phyloP scores from a whole-genome alignment of 2,113 vertebrate species.

The Antechinus flavipes region DNA sequence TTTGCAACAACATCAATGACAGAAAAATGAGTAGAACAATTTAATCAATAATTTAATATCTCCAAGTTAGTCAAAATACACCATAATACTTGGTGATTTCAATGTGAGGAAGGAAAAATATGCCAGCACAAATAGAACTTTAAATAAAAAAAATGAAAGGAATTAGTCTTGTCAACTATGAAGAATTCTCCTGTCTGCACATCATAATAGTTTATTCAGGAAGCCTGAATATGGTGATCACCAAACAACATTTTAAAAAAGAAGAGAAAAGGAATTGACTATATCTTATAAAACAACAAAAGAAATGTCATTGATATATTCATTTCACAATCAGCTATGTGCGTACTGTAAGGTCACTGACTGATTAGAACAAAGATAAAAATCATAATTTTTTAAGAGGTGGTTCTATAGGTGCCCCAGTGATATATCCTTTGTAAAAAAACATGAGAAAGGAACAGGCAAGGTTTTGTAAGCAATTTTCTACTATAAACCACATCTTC shows the following conservation, averaged over 20 bases:
- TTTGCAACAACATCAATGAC: neutral
- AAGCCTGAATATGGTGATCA: neutral
- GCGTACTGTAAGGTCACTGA: neutral
- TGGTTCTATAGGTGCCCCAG: neutral
- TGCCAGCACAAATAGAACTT: neutral
- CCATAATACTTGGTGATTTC: neutral
- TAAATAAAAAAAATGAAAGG: neutral
- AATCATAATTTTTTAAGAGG: neutral
- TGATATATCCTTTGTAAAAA: neutral
- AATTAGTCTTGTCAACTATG: neutral
- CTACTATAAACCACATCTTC: neutral
- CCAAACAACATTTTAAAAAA: neutral
- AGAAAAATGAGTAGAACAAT: neutral
- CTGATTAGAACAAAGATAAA: neutral
- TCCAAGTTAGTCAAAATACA: neutral
- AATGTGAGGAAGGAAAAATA: neutral
- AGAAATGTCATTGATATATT: neutral
- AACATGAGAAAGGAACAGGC: constrained; percentile 2
- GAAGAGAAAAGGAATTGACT: neutral
- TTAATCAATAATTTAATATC: neutral
- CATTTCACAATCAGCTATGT: neutral
- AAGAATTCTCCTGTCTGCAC: neutral
- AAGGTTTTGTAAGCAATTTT: neutral
- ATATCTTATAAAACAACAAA: neutral
- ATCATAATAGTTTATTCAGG: neutral